A percentile compares a stretch with the other conserved stretches of the same genome.
These are phyloP conservation scores for Papilio demoleus DNA, from an alignment of 2,888 invertebrate genomes.

Conservation along the genomic window DNA sequence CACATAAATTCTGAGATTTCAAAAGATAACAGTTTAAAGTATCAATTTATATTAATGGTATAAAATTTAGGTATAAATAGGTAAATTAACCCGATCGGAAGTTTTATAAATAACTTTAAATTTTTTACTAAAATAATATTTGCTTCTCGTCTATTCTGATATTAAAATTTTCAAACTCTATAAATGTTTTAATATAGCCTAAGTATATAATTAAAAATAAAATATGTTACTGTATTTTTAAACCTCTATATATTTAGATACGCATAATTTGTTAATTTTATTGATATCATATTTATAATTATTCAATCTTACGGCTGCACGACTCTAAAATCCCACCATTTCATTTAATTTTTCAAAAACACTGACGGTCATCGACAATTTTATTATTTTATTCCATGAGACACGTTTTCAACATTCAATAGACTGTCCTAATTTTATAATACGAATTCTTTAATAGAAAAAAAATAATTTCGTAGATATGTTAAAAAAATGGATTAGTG, in stretches of 20 bases:
- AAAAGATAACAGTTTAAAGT: neutral
- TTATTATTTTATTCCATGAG: too few relatives aligned
- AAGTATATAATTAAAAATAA: neutral
- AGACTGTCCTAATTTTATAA: too few relatives aligned
- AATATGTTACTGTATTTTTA: neutral
- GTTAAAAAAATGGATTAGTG: neutral
- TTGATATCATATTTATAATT: neutral
- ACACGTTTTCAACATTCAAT: too few relatives aligned
- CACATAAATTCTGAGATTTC: neutral
- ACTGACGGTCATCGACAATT: too few relatives aligned
- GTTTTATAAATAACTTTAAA: neutral
- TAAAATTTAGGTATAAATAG: neutral
- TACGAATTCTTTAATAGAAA: too few relatives aligned
- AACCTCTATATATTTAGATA: neutral
- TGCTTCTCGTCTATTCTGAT: neutral
- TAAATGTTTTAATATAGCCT: conserved; percentile 10
- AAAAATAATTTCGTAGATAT: too few relatives aligned
- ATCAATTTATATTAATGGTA: conserved; percentile 3
- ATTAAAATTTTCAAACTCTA: neutral
- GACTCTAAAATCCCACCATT: too few relatives aligned
- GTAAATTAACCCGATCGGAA: neutral
- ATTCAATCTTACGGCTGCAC: too few relatives aligned
- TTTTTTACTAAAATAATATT: neutral
- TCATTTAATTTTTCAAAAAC: too few relatives aligned
- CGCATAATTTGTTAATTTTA: neutral